Conservation (phyloP, 2,888 invertebrate genomes). For the Zaprionus obscuricornis region DNA sequence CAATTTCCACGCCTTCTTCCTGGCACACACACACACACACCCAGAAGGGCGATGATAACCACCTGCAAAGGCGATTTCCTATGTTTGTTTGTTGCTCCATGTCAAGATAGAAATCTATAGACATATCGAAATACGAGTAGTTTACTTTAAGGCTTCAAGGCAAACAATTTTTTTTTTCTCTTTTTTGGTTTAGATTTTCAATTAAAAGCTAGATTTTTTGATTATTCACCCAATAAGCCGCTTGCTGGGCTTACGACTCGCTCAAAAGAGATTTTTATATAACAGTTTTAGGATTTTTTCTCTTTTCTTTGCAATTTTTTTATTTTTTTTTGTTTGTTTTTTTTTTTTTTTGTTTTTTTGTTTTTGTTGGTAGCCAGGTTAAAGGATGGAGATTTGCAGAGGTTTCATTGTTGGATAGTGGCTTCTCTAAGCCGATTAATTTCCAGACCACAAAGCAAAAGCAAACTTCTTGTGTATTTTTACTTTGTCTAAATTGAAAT, state of each 20-base stretch:
- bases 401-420: conserved; percentile 9
- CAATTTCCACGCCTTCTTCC: too few relatives aligned
- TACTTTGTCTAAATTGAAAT: conserved; percentile 25
- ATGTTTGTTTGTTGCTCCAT: conserved; percentile 20
- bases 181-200: conserved; percentile 58
- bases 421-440: conserved; percentile 63
- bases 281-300: conserved; percentile 14
- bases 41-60: too few relatives aligned
- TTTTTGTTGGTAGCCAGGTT: too few relatives aligned
- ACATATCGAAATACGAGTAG: conserved; percentile 10
- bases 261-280: conserved; percentile 29
- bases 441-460: conserved; percentile 36
- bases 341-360: too few relatives aligned
- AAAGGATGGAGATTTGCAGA: neutral
- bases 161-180: too few relatives aligned
- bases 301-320: neutral
- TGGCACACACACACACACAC: too few relatives aligned
- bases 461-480: conserved; percentile 12
- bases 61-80: too few relatives aligned
- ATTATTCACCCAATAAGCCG: conserved; percentile 37
- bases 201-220: conserved; percentile 59
- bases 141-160: too few relatives aligned
- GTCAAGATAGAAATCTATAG: conserved; percentile 28
- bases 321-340: conserved; percentile 15
- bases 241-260: conserved; percentile 16